Conservation (phyloP, 2,113 vertebrate species). For the Coregonus clupeaformis region DNA sequence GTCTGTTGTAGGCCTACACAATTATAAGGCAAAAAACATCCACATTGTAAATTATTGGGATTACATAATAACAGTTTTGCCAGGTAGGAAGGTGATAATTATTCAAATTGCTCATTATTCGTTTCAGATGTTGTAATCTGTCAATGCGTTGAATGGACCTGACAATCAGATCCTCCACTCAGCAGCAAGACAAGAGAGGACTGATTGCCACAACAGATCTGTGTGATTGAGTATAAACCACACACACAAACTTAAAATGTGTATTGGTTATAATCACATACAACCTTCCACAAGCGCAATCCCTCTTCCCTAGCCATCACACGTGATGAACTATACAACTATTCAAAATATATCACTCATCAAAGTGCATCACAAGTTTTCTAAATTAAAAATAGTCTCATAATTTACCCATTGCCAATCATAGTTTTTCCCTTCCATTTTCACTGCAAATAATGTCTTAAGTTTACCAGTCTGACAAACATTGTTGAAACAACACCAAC, state of each 20-base stretch:
- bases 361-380: too few species aligned
- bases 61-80: constrained; percentile 77
- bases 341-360: too few species aligned
- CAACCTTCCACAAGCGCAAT: not conserved
- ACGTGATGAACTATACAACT: too few species aligned
- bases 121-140: constrained; percentile 73
- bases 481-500: too few species aligned
- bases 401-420: too few species aligned
- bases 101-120: constrained; percentile 70
- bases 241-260: not conserved
- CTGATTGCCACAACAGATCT: constrained; percentile 67
- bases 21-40: not conserved
- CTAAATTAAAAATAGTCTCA: too few species aligned
- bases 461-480: too few species aligned
- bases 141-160: constrained; percentile 70
- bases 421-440: too few species aligned
- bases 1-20: not conserved
- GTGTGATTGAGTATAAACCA: constrained; percentile 5
- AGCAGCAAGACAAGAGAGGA: constrained; percentile 70
- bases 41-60: constrained; percentile 40
- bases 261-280: not conserved
- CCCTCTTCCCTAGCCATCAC: too few species aligned
- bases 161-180: constrained; percentile 72
- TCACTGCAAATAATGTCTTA: too few species aligned
- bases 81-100: constrained; percentile 68